These are phyloP conservation scores for Meandrusa payeni DNA, from an alignment of 2,888 invertebrate species.

Conservation along the genomic window DNA sequence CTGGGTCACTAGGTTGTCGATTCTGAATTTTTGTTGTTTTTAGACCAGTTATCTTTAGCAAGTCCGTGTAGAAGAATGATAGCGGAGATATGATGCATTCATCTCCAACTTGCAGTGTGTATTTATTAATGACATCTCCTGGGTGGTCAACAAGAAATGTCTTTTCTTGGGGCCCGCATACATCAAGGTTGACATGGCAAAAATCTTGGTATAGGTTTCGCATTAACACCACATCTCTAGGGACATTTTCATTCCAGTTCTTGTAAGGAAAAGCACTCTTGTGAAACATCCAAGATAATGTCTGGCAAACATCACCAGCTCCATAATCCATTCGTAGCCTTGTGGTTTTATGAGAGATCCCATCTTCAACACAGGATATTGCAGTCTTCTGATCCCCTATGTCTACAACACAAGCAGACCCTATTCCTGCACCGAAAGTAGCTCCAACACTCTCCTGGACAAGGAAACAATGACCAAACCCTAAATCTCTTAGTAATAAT, in stretches of 20 bases:
- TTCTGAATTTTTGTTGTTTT: conserved; percentile 88
- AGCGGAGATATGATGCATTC: conserved; percentile 96
- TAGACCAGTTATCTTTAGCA: conserved; percentile 90
- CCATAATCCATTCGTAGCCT: conserved; percentile 93
- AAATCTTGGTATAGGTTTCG: conserved; percentile 93
- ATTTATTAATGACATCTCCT: conserved; percentile 84
- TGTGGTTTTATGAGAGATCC: conserved; percentile 94
- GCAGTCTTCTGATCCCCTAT: conserved; percentile 98
- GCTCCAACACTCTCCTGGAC: conserved; percentile 85
- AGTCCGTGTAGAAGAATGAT: conserved; percentile 92
- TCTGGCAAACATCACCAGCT: conserved; percentile 94
- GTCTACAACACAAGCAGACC: conserved; percentile 95
- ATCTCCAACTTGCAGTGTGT: conserved; percentile 92
- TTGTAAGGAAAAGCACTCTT: conserved; percentile 95
- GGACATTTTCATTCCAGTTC: conserved; percentile 86
- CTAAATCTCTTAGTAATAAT: conserved; percentile 88
- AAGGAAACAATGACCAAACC: conserved; percentile 92
- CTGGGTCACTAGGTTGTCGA: conserved; percentile 88
- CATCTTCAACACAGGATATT: conserved; percentile 97
- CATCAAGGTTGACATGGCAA: conserved; percentile 94
- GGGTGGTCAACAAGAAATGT: conserved; percentile 88
- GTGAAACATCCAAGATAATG: conserved; percentile 92
- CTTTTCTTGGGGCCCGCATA: conserved; percentile 93
- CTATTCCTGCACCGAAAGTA: conserved; percentile 75
- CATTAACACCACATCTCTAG: conserved; percentile 89